These are phyloP conservation scores for Pristionchus pacificus DNA, from an alignment of 1,140 invertebrate species.

Conservation along the genomic window DNA sequence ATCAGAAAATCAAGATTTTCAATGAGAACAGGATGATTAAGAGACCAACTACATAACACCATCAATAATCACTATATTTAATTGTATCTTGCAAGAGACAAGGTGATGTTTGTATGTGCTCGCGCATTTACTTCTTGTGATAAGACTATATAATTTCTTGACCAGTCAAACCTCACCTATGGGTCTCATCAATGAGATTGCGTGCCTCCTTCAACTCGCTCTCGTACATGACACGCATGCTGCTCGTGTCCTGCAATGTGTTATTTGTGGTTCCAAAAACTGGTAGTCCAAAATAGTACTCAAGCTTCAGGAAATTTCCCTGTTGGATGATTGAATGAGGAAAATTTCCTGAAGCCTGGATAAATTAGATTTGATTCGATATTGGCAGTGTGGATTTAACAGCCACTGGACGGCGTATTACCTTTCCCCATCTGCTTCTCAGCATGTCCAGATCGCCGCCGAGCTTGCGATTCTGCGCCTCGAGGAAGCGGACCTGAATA, in stretches of 20 bases:
- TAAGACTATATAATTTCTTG: too few relatives aligned
- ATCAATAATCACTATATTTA: too few relatives aligned
- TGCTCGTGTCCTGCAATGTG: constrained; percentile 56
- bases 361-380: too few relatives aligned
- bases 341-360: too few relatives aligned
- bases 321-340: too few relatives aligned
- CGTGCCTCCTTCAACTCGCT: constrained; percentile 55
- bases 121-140: too few relatives aligned
- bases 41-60: too few relatives aligned
- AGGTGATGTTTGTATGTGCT: too few relatives aligned
- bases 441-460: constrained; percentile 60
- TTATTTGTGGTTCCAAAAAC: not conserved
- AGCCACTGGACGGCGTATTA: too few relatives aligned
- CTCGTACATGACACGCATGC: constrained; percentile 62
- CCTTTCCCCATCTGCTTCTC: constrained; percentile 58
- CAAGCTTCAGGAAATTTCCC: too few relatives aligned
- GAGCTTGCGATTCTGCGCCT: constrained; percentile 62
- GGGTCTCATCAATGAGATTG: constrained; percentile 10
- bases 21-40: not conserved
- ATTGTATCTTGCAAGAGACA: too few relatives aligned
- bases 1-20: constrained; percentile 5
- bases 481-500: constrained; percentile 59
- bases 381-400: too few relatives aligned
- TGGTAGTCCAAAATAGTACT: not conserved
- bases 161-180: constrained; percentile 24